Base-by-base conservation (phyloP, 2,797 vertebrate species). In the Coregonus sp. region DNA sequence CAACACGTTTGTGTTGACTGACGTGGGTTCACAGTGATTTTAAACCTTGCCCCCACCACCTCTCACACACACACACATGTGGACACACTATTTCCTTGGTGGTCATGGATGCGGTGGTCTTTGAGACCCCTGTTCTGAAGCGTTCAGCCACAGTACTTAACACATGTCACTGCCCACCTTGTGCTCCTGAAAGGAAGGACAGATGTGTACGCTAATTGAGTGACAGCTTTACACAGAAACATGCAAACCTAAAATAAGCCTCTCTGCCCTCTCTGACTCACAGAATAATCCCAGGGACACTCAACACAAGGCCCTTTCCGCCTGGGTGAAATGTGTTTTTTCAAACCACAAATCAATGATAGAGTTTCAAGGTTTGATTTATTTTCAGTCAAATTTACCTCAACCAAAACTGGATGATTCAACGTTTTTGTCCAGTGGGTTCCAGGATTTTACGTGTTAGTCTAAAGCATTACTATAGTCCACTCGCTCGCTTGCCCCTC, bases 1-100 rank as follows among this genome's bases (percentile, higher is more conserved):
- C 65, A 66, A 31, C 65, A 29, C 4, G 5, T 47, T 2, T 15
- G 29, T 33, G 65, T 66, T 66, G 65, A 66, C 65, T 66, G 65
- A 66, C 14, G 25, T 66, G 65, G 65, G 65, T 66, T 33, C 61
- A 18, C 25, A 65, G 7, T 25, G 20, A 14, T 11, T 25, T 40
- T 70, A 20, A 18, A 71, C 72, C 9, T 47, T 47, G 40, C 40
- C 37, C 70, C 66, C 74, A 78, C 9, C 75, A 78, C 85, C 81
- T 88, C 88, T 86, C 63, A 35, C 7, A 2, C 56, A 31, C 31
- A 3, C 51, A 4, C 18, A 7, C 66, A 37, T 16, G 20, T 66
- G 7, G 50, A 59, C 54, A 63, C 31, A 52, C 54, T 29, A 50
- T 52, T 29, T n/a, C n/a, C 68, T 61, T 47, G 50, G 31, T 20